Evolutionary conservation across 1,140 invertebrate species (phyloP).

Genomic region (Trachelipus rathkii): DNA sequence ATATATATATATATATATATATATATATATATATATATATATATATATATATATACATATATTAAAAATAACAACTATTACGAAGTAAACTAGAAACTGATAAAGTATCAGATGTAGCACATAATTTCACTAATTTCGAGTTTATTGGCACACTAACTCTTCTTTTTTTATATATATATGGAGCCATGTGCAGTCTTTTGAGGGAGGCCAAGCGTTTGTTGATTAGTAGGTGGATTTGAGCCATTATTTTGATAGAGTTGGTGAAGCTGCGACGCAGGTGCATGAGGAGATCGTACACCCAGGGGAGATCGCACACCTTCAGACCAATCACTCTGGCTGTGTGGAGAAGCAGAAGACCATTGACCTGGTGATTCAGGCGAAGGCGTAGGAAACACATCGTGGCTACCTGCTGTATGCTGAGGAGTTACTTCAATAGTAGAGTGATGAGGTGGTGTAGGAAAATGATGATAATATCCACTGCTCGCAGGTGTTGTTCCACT

Average conservation of each 20-base stretch:
- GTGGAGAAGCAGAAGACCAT: conserved; percentile 88
- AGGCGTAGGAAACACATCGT: conserved; percentile 85
- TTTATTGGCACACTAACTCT: conserved; percentile 32
- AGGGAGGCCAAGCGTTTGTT: conserved; percentile 30
- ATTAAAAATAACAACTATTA: no score
- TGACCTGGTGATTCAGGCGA: conserved; percentile 90
- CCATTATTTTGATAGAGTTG: conserved; percentile 22
- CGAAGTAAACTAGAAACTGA: no score
- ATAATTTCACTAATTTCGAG: background rate
- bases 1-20: no score
- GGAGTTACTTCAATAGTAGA: conserved; percentile 65
- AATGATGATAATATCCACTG: conserved; percentile 59
- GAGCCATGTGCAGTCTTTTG: conserved; percentile 37
- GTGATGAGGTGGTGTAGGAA: conserved; percentile 78
- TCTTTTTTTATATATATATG: conserved; percentile 38
- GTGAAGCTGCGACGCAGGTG: conserved; percentile 30
- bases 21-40: no score
- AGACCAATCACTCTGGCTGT: conserved; percentile 89
- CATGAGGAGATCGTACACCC: conserved; percentile 30
- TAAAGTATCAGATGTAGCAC: no score
- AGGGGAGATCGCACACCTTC: conserved; percentile 65
- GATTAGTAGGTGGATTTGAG: background rate
- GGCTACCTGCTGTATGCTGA: conserved; percentile 58
- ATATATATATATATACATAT: no score
- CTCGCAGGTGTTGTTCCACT: conserved; percentile 51